phyloP scores from a whole-genome alignment of 2,888 invertebrate genomes.

The Idaea straminata region DNA sequence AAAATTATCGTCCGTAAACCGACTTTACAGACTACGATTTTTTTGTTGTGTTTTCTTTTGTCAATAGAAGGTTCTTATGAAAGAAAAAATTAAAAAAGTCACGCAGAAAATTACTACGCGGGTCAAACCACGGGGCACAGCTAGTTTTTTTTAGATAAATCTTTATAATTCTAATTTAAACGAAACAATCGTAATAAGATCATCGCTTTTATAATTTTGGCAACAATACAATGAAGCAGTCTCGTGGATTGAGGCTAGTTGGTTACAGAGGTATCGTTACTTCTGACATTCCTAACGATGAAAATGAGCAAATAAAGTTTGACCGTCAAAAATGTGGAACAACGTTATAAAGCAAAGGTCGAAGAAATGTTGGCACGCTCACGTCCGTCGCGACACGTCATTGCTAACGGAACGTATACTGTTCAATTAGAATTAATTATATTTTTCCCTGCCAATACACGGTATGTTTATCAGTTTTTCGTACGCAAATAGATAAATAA shows the following conservation, averaged over 20 bases:
- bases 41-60: too few relatives aligned
- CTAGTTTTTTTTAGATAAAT: background rate
- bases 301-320: conserved; percentile 47
- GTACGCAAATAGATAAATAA: background rate
- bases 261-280: conserved; percentile 10
- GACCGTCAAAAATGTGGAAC: conserved; percentile 70
- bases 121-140: too few relatives aligned
- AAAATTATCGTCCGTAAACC: too few relatives aligned
- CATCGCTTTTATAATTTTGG: conserved; percentile 14
- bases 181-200: conserved; percentile 8
- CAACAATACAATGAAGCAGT: conserved; percentile 16
- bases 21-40: too few relatives aligned
- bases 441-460: conserved; percentile 38
- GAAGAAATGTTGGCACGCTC: conserved; percentile 70
- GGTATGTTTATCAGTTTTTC: conserved; percentile 3
- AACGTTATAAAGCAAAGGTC: conserved; percentile 64
- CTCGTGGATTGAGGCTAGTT: conserved; percentile 14
- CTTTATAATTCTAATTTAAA: conserved; percentile 3
- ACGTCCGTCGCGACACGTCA: conserved; percentile 28
- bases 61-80: too few relatives aligned
- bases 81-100: too few relatives aligned
- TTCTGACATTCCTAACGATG: conserved; percentile 10
- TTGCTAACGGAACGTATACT: conserved; percentile 36
- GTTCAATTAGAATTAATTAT: conserved; percentile 52
- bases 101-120: too few relatives aligned